These are phyloP conservation scores for Aleiodes sp. DNA, from an alignment of 1,140 invertebrate species.

Conservation along the genomic window DNA sequence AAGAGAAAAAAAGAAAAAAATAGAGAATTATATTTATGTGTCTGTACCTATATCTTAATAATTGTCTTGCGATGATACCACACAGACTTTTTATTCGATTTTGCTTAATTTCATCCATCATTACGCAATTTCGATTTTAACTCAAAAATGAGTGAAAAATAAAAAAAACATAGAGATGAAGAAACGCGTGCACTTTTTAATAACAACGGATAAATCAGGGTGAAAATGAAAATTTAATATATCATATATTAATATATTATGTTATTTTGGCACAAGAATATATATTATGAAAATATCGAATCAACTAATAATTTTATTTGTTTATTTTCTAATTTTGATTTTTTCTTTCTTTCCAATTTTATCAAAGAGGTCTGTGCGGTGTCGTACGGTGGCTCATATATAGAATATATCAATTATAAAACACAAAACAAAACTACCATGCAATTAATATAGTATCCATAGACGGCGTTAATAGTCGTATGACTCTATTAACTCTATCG, in stretches of 20 bases:
- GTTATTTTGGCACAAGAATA: slow-evolving; percentile 10
- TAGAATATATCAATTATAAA: slow-evolving; percentile 16
- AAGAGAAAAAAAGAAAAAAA: slow-evolving; percentile 9
- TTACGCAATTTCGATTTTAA: too few species aligned
- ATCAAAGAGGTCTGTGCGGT: background rate
- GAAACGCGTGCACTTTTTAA: slow-evolving; percentile 4
- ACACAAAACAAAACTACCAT: slow-evolving; percentile 4
- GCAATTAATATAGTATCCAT: slow-evolving; percentile 31
- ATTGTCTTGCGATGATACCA: slow-evolving; percentile 11
- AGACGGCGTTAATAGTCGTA: slow-evolving; percentile 17
- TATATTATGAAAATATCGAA: background rate
- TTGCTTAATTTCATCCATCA: background rate
- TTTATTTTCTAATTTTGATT: background rate
- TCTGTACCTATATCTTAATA: slow-evolving; percentile 12
- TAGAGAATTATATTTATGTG: slow-evolving; percentile 3
- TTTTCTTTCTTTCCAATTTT: background rate
- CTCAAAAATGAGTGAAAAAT: background rate
- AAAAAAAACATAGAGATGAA: background rate
- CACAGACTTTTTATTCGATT: slow-evolving; percentile 11
- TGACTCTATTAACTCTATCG: slow-evolving; percentile 29
- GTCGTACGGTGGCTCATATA: slow-evolving; percentile 9
- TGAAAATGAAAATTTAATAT: slow-evolving; percentile 15
- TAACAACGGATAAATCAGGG: slow-evolving; percentile 17
- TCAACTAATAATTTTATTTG: background rate
- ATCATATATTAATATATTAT: slow-evolving; percentile 8